Conservation (phyloP, 2,113 vertebrate genomes). For the Agapornis roseicollis region DNA sequence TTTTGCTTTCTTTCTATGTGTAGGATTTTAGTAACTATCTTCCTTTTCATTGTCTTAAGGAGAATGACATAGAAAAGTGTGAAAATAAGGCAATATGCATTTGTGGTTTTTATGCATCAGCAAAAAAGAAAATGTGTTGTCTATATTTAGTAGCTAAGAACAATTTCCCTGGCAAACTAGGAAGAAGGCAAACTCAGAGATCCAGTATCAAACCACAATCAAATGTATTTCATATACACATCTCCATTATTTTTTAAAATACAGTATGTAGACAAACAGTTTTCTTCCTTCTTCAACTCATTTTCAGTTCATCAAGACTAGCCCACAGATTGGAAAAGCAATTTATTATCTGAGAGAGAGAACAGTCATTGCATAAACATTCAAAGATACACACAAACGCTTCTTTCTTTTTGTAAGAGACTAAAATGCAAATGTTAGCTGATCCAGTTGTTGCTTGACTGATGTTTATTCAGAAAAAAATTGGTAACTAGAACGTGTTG, state of each 20-base stretch:
- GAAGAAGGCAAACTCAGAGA: not conserved
- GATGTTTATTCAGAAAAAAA: not conserved
- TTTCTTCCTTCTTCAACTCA: not conserved
- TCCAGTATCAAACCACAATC: not conserved
- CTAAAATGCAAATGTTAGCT: not conserved
- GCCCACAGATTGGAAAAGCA: not conserved
- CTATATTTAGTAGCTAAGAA: not conserved
- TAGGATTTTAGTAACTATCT: not conserved
- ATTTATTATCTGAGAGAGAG: not conserved
- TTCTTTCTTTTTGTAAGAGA: not conserved
- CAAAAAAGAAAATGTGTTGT: not conserved
- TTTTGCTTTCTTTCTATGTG: not conserved
- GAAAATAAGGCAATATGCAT: not conserved
- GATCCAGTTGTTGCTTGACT: not conserved
- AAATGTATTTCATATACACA: not conserved
- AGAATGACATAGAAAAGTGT: not conserved
- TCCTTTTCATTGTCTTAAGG: not conserved
- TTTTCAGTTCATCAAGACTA: not conserved
- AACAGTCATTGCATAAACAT: not conserved
- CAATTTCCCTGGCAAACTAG: not conserved
- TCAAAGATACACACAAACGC: not conserved
- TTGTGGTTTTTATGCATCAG: not conserved
- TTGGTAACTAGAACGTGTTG: not conserved
- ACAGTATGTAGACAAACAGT: not conserved
- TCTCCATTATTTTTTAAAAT: not conserved